Percentiles rank a stretch among this genome's conserved stretches.
Conservation (phyloP, 2,797 vertebrate species). For the Acrossocheilus fasciatus region DNA sequence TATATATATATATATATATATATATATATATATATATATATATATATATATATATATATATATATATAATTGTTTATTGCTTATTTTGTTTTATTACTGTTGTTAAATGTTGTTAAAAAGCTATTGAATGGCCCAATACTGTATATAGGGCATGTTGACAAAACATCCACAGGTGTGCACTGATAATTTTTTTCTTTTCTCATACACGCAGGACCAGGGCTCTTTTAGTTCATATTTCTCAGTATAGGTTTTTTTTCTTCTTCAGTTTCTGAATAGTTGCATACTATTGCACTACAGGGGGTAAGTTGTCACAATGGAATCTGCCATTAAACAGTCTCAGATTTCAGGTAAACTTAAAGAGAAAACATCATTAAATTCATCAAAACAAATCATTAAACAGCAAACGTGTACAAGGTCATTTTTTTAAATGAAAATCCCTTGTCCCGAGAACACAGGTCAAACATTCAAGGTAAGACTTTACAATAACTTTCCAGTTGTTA, state of each 20-base stretch:
- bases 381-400: neutral
- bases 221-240: neutral
- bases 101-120: neutral
- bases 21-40: too few species aligned
- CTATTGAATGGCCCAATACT: neutral
- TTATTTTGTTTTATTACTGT: too few species aligned
- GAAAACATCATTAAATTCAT: neutral
- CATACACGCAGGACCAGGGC: neutral
- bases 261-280: neutral
- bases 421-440: neutral
- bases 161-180: neutral
- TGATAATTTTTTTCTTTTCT: neutral
- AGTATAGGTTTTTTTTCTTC: neutral
- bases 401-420: neutral
- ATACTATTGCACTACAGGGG: neutral
- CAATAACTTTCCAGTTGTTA: too few species aligned
- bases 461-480: neutral
- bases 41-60: too few species aligned
- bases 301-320: neutral
- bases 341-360: neutral
- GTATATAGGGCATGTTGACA: neutral
- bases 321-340: neutral
- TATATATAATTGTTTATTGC: too few species aligned
- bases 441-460: too few species aligned
- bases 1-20: too few species aligned